Evolutionary conservation across 2,888 invertebrate genomes (phyloP).

Genomic region (Halictus ligatus): DNA sequence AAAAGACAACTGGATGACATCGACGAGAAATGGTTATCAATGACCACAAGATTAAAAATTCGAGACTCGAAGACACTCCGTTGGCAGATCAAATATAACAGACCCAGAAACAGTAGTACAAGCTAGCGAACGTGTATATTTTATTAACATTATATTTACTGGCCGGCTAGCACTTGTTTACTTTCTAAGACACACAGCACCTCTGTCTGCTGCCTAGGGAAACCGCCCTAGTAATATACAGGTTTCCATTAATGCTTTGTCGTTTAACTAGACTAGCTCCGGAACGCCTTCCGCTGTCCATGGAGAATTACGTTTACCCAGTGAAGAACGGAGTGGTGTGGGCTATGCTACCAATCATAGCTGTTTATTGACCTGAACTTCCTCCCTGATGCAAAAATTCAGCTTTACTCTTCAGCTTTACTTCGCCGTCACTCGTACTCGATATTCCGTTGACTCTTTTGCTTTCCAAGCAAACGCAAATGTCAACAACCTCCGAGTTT

Average conservation of each 20-base stretch:
- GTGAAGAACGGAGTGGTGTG: background rate
- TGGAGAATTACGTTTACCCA: constrained; percentile 58
- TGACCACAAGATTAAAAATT: background rate
- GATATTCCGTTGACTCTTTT: background rate
- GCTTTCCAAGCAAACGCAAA: background rate
- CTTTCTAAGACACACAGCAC: constrained; percentile 74
- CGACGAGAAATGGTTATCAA: background rate
- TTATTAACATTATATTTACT: constrained; percentile 81
- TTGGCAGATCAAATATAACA: background rate
- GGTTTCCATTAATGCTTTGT: constrained; percentile 78
- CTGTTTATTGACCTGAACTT: background rate
- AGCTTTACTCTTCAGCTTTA: background rate
- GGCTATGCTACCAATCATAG: constrained; percentile 23
- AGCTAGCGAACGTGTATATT: constrained; percentile 76
- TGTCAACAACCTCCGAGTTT: background rate
- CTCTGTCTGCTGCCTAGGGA: constrained; percentile 58
- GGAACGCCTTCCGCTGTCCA: constrained; percentile 52
- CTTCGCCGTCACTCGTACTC: background rate
- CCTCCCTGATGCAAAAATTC: background rate
- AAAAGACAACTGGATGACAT: too few relatives aligned
- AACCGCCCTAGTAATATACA: constrained; percentile 71
- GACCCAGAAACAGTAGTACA: constrained; percentile 49
- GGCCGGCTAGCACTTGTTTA: constrained; percentile 76
- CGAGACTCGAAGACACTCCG: background rate
- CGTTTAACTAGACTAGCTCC: constrained; percentile 64